Evolutionary conservation across 2,888 invertebrate species (phyloP), one percentile per base, ranked within the genome.

Genomic region (Phaonia tiefii): DNA sequence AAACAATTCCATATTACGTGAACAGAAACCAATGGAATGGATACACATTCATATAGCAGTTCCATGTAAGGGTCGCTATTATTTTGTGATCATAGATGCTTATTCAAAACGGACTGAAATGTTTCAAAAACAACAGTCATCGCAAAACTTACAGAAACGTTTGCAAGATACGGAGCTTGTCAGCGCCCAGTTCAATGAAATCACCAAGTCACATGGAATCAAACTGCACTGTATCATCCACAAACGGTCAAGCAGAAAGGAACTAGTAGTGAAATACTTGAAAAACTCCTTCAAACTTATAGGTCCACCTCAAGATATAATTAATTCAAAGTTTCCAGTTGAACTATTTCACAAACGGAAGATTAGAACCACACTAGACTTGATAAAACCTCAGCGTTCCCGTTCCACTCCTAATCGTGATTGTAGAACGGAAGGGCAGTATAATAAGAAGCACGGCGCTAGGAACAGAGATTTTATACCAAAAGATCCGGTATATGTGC

Each of bases 101-200:
- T n/a, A n/a, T n/a, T n/a, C n/a, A n/a, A n/a, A n/a, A n/a, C n/a
- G n/a, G n/a, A n/a, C n/a, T n/a, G n/a, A n/a, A n/a, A n/a, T n/a
- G n/a, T 69, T 54, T 3, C 42, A 70, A 58, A 39, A 44, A 2
- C 17, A 44, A 58, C 70, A 25, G 26, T 58, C 11, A 70, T 58
- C 42, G 25, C 26, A 26, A 26, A 49, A n/a, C n/a, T n/a, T n/a
- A n/a, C n/a, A n/a, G n/a, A n/a, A n/a, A n/a, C n/a, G n/a, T n/a
- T n/a, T n/a, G n/a, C 49, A 10, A 75, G 79, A 39, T 83, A 83
- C 70, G 84, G 83, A 17, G 17, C 76, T 80, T 60, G 56, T 42
- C 3, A 76, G 76, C 58, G 65, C 66, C 15, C 39, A 80, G 8
- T 80, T 77, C 42, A 5, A 67, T 44, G 42, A 72, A 15, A 72